phyloP scores from a whole-genome alignment of 1,140 invertebrate species.

The Oppia nitens region DNA sequence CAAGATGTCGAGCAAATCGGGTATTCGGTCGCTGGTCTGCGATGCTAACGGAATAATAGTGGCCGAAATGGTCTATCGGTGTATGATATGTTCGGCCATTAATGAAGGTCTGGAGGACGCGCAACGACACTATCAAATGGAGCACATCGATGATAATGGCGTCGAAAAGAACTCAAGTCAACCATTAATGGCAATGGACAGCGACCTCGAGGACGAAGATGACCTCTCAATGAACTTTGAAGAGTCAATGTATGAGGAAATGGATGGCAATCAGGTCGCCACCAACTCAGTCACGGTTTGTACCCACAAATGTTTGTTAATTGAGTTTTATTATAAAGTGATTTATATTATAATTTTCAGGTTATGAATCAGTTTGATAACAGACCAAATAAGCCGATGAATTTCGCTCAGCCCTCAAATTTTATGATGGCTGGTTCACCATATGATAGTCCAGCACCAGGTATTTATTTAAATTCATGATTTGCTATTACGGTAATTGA shows the following conservation, averaged over 20 bases:
- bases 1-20: background rate
- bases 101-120: slow-evolving; percentile 9
- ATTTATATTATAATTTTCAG: no score
- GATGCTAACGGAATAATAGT: slow-evolving; percentile 18
- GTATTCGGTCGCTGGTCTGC: slow-evolving; percentile 15
- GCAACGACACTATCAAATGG: slow-evolving; percentile 13
- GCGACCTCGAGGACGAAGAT: background rate
- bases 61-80: slow-evolving; percentile 18
- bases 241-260: background rate
- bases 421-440: background rate
- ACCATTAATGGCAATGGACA: background rate
- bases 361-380: background rate
- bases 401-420: background rate
- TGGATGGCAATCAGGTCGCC: background rate
- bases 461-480: background rate
- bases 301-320: background rate
- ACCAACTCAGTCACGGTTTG: background rate
- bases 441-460: background rate
- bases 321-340: no score
- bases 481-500: background rate
- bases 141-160: slow-evolving; percentile 12
- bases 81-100: slow-evolving; percentile 15
- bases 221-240: background rate
- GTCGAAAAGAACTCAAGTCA: background rate
- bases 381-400: background rate